These are phyloP conservation scores for Odontamblyopus rebecca DNA, from an alignment of 2,797 vertebrate genomes.

Conservation along the genomic window DNA sequence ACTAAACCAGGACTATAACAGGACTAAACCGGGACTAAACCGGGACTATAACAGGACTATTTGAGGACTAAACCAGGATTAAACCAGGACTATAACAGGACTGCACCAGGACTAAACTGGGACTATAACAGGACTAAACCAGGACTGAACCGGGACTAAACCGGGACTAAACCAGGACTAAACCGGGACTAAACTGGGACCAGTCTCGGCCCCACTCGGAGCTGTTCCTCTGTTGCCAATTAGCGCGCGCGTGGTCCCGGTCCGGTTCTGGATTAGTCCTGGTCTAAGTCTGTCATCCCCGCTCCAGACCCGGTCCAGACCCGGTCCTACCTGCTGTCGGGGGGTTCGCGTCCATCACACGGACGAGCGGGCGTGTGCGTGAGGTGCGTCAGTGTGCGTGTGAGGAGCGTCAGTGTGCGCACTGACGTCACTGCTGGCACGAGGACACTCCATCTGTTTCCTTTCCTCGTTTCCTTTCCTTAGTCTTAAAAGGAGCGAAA, in stretches of 20 bases:
- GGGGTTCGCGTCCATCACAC: not conserved
- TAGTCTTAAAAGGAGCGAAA: too few species aligned
- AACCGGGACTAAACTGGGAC: not conserved
- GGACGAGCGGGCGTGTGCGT: not conserved
- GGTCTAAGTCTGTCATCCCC: not conserved
- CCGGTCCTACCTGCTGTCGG: not conserved
- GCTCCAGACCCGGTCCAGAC: not conserved
- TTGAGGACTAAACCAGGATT: not conserved
- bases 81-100: too few species aligned
- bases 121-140: not conserved
- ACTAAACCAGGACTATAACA: too few species aligned
- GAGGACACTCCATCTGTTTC: constrained; percentile 1
- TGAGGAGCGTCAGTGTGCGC: constrained; percentile 11
- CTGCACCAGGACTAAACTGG: too few species aligned
- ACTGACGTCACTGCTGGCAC: constrained; percentile 34
- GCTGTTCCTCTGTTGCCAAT: not conserved
- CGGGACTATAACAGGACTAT: too few species aligned
- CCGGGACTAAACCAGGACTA: not conserved
- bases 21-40: not conserved
- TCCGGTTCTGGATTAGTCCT: not conserved
- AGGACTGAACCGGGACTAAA: not conserved
- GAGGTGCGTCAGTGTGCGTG: too few species aligned
- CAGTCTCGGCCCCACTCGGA: not conserved
- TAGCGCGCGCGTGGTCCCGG: not conserved
- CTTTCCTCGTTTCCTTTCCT: not conserved